Base-by-base conservation (phyloP, 2,797 vertebrate genomes). In the Amblyopsis hoosieri region DNA sequence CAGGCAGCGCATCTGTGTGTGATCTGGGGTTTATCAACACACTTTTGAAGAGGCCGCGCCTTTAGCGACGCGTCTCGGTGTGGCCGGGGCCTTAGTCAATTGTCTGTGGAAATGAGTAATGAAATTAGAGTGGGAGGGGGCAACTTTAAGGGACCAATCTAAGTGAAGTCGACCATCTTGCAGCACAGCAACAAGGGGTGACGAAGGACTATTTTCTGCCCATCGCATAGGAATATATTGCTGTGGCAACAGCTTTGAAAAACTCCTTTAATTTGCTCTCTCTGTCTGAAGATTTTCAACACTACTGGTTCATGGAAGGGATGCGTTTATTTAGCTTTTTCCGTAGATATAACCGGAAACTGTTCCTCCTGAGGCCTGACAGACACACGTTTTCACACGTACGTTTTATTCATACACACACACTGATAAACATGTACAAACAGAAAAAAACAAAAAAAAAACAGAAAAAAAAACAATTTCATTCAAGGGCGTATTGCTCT, bases 81-180 rank as follows among this genome's bases (percentile, higher is more conserved):
- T 23, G 23, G 3, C 23, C 23, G 3, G 23, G 23, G 23, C 23
- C 89, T 92, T 90, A 89, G 88, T 79, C 79, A 85, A 82, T 84
- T 83, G 91, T 92, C 92, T 91, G 93, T 92, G 92, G 89, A 91
- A 86, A 83, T 84, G 80, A 84, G 72, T 84, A 66, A 80, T 85
- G 81, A 92, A 86, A 83, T 82, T 67, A 82, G 69, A 66, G 79
- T 23, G 75, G 69, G 46, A 66, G 71, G 60, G 23, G 56, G 71
- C 69, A 71, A 84, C 84, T 90, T 85, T 76, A 83, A 84, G 84
- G 66, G 71, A 78, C 83, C 85, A 85, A 86, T 87, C 86, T 79
- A 67, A 79, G 82, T 85, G 66, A 84, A 86, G 85, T 87, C 83
- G 37, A 74, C 85, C 86, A 89, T 89, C 81, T 87, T 85, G 75